Evolutionary conservation across 2,888 invertebrate genomes (phyloP).

Genomic region (Agrotis clavis): DNA sequence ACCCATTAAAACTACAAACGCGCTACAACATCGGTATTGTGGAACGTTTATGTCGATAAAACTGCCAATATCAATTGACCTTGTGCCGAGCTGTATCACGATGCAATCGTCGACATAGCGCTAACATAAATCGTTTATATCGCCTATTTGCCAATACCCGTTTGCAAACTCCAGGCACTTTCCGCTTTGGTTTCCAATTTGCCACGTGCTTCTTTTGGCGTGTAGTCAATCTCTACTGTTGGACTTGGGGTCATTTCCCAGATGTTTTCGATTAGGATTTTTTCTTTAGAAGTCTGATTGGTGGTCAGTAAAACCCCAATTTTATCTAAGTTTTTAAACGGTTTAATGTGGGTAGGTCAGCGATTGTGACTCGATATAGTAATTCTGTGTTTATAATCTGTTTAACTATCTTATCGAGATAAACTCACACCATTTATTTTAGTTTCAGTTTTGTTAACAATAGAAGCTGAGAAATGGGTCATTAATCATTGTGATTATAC

Average conservation of each 20-base stretch:
- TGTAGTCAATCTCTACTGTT: not conserved
- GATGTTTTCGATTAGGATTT: not conserved
- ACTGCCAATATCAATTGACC: slow-evolving; percentile 50
- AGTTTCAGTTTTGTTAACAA: slow-evolving; percentile 23
- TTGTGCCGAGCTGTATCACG: slow-evolving; percentile 28
- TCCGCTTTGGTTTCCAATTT: slow-evolving; percentile 1
- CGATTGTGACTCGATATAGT: not conserved
- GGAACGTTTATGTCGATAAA: slow-evolving; percentile 39
- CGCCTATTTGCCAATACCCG: slow-evolving; percentile 1
- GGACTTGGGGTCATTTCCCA: not conserved
- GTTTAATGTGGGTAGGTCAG: no score
- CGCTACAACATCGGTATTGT: slow-evolving; percentile 5
- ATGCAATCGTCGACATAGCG: slow-evolving; percentile 26
- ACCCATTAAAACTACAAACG: slow-evolving; percentile 15
- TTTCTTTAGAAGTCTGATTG: not conserved
- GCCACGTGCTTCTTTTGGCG: not conserved
- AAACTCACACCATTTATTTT: slow-evolving; percentile 27
- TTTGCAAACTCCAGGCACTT: not conserved
- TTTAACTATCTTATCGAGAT: slow-evolving; percentile 23
- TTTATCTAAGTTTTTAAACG: not conserved
- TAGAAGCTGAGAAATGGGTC: slow-evolving; percentile 10
- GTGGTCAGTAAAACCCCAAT: not conserved
- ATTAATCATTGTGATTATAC: slow-evolving; percentile 29
- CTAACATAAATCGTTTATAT: slow-evolving; percentile 25
- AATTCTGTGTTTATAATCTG: not conserved